phyloP scores from a whole-genome alignment of 2,113 vertebrate genomes.

The Toxostoma redivivum region DNA sequence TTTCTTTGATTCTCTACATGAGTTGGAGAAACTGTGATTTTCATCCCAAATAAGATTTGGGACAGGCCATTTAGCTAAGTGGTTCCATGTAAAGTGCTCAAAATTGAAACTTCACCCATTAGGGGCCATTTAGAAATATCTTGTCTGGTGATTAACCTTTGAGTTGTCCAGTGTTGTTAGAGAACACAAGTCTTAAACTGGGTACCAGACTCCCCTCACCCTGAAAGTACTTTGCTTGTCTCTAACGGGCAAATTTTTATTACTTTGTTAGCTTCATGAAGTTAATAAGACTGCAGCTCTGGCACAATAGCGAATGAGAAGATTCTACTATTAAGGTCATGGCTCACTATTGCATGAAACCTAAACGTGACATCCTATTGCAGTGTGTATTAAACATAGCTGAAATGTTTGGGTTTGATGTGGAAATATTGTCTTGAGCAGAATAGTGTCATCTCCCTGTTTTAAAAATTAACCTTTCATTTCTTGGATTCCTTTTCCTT shows the following conservation, averaged over 20 bases:
- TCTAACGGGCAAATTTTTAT: neutral
- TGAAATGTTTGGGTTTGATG: neutral
- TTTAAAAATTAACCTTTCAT: neutral
- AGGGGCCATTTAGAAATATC: neutral
- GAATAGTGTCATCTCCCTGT: neutral
- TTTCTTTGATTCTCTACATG: neutral
- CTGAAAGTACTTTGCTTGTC: neutral
- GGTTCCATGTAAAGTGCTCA: neutral
- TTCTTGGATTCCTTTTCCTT: accelerated
- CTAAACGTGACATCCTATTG: neutral
- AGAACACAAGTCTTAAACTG: neutral
- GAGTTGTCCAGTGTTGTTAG: neutral
- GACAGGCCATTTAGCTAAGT: neutral
- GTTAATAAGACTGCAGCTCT: neutral
- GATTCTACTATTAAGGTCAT: neutral
- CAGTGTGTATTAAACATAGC: neutral
- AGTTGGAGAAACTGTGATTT: neutral
- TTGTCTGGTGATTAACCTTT: neutral
- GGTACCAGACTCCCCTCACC: neutral
- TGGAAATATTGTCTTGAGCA: neutral
- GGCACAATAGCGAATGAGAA: neutral
- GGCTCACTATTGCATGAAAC: neutral
- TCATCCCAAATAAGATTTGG: neutral
- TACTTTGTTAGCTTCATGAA: neutral
- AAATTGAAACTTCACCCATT: neutral